phyloP scores from a whole-genome alignment of 2,113 vertebrate genomes.

The rabbit (Oryctolagus cuniculus) region DNA sequence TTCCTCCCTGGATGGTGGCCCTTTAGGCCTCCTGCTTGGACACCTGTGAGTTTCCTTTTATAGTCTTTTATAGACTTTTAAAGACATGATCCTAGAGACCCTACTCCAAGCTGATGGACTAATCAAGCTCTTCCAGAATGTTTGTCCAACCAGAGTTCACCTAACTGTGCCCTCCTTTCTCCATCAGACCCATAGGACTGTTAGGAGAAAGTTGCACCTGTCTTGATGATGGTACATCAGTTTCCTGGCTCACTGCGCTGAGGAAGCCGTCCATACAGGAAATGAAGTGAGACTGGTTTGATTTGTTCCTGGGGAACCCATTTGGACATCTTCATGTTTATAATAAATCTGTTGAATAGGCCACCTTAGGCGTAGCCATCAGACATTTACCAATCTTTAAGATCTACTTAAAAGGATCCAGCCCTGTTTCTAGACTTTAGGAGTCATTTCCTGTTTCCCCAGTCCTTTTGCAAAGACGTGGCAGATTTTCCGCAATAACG shows the following conservation, averaged over 20 bases:
- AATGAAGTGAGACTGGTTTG: not conserved
- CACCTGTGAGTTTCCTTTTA: not conserved
- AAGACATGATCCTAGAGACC: not conserved
- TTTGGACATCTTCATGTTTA: not conserved
- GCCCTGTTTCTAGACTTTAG: not conserved
- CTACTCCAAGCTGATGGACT: not conserved
- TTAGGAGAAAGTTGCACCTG: not conserved
- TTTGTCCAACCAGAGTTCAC: not conserved
- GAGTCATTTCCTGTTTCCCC: not conserved
- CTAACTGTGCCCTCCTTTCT: not conserved
- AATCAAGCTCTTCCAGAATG: conserved; percentile 15
- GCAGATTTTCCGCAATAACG: not conserved
- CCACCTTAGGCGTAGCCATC: not conserved
- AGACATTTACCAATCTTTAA: not conserved
- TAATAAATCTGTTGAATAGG: not conserved
- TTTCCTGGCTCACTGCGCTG: not conserved
- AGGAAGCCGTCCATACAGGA: not conserved
- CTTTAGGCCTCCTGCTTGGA: not conserved
- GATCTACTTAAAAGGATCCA: not conserved
- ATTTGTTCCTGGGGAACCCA: not conserved
- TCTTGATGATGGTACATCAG: not conserved
- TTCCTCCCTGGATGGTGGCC: not conserved
- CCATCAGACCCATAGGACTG: not conserved
- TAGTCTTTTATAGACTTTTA: not conserved
- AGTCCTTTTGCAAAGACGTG: not conserved